Percentiles rank a stretch among this genome's conserved stretches.
phyloP scores from a whole-genome alignment of 2,113 vertebrate species.

The Perca schrenkii region DNA sequence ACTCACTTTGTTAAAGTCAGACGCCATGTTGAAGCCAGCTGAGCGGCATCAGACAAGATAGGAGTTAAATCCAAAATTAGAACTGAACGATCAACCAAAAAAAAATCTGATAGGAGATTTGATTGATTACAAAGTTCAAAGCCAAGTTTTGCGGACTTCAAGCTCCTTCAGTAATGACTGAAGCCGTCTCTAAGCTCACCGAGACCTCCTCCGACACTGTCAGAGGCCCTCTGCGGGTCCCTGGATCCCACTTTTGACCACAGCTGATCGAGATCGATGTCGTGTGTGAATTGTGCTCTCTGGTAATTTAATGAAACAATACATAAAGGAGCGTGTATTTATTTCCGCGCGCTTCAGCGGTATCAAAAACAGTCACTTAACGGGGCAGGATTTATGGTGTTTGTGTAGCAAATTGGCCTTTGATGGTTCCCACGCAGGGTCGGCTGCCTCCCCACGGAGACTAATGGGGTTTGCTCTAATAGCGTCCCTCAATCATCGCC shows the following conservation, averaged over 20 bases:
- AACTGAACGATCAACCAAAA: background rate
- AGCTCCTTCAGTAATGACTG: background rate
- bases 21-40: no score
- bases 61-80: background rate
- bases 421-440: slow-evolving; percentile 71
- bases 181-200: background rate
- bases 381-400: slow-evolving; percentile 69
- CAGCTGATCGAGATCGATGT: slow-evolving; percentile 51
- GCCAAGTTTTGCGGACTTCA: background rate
- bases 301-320: slow-evolving; percentile 61
- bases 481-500: slow-evolving; percentile 64
- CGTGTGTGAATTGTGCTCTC: slow-evolving; percentile 36
- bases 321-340: slow-evolving; percentile 49
- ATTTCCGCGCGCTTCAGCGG: slow-evolving; percentile 30
- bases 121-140: background rate
- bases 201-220: background rate
- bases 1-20: no score
- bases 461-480: slow-evolving; percentile 67
- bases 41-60: background rate
- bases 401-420: slow-evolving; percentile 74
- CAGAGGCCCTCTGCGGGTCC: slow-evolving; percentile 21
- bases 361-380: slow-evolving; percentile 76
- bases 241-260: slow-evolving; percentile 47
- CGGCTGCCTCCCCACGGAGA: slow-evolving; percentile 52
- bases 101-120: background rate